A percentile compares a stretch with the other conserved stretches of the same genome.
phyloP scores from a whole-genome alignment of 2,113 vertebrate species.

The Nothoprocta pentlandii region DNA sequence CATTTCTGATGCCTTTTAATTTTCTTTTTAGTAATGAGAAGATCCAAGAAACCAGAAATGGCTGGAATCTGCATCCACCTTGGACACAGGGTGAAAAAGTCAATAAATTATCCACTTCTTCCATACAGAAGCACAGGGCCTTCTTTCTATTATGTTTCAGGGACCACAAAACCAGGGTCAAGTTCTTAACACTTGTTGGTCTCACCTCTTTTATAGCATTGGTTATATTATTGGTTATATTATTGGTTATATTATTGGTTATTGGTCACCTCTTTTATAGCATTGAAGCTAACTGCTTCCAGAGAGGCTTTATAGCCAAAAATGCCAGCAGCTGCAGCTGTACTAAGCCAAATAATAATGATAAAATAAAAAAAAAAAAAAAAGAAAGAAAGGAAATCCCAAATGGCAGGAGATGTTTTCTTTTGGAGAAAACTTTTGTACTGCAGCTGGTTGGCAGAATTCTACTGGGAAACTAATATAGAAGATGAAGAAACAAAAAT shows the following conservation, averaged over 20 bases:
- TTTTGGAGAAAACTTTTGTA: background rate
- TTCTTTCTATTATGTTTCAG: background rate
- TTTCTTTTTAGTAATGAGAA: background rate
- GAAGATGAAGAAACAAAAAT: background rate
- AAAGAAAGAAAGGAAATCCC: background rate
- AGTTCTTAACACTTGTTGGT: background rate
- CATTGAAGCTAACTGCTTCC: background rate
- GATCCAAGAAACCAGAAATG: background rate
- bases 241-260: background rate
- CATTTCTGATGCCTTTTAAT: background rate
- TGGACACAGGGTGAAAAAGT: background rate
- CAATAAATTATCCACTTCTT: background rate
- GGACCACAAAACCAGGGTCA: background rate
- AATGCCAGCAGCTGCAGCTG: background rate
- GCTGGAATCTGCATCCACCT: background rate
- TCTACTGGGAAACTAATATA: background rate
- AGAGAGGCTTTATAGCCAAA: background rate
- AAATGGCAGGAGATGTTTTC: background rate
- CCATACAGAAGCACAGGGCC: background rate
- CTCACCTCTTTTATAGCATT: constrained; percentile 8
- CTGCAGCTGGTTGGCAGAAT: background rate
- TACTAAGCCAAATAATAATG: background rate
- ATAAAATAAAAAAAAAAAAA: background rate
- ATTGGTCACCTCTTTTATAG: constrained; percentile 37
- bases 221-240: background rate